Percentiles rank a stretch among this genome's conserved stretches.
phyloP scores from a whole-genome alignment of 2,888 invertebrate species.

The Eubasilissa splendida region DNA sequence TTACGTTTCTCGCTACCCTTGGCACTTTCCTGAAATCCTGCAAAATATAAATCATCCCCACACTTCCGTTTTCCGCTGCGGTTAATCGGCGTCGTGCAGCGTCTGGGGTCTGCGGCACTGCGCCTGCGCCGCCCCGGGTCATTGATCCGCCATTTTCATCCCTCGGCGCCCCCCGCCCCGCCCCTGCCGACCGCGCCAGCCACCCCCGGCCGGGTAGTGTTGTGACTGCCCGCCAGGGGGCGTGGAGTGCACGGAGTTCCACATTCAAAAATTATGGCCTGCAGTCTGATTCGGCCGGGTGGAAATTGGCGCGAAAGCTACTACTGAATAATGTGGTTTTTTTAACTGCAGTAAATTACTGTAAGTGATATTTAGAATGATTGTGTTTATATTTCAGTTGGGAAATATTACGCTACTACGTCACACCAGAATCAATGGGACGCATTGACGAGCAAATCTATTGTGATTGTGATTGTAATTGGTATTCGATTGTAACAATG shows the following conservation, averaged over 20 bases:
- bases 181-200: constrained; percentile 9
- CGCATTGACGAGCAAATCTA: too few species aligned
- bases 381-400: too few species aligned
- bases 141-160: constrained; percentile 41
- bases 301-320: constrained; percentile 20
- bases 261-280: constrained; percentile 16
- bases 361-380: too few species aligned
- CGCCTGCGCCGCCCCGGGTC: constrained; percentile 47
- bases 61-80: constrained; percentile 32
- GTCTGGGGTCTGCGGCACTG: constrained; percentile 39
- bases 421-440: too few species aligned
- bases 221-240: constrained; percentile 63
- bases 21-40: constrained; percentile 11
- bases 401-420: too few species aligned
- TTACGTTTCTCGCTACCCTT: not conserved
- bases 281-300: constrained; percentile 6
- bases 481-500: too few species aligned
- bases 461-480: too few species aligned
- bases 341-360: too few species aligned
- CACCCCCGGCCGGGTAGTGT: constrained; percentile 59
- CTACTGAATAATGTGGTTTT: not conserved
- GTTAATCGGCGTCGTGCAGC: constrained; percentile 29
- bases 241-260: constrained; percentile 46
- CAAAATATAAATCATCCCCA: constrained; percentile 25
- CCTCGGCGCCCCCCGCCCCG: constrained; percentile 34